A percentile compares a stretch with the other conserved stretches of the same genome.
Conservation (phyloP, 1,140 invertebrate genomes). For the Camponotus vicinus region DNA sequence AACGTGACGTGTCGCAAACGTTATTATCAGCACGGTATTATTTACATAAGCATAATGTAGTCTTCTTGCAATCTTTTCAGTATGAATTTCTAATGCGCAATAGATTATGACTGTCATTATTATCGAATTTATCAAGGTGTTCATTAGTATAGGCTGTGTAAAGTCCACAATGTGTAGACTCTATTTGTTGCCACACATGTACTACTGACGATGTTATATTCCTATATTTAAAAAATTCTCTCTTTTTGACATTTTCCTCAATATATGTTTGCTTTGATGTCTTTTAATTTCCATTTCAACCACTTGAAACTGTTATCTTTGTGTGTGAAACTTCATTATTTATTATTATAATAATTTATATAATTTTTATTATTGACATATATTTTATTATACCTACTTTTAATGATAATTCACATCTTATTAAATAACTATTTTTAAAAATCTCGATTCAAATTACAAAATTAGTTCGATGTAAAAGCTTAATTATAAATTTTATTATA, state of each 20-base stretch:
- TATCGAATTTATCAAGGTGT: background rate
- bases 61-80: background rate
- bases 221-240: background rate
- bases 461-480: background rate
- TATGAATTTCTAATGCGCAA: background rate
- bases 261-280: background rate
- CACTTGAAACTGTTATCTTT: background rate
- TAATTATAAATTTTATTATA: background rate
- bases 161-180: conserved; percentile 5
- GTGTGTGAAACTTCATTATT: background rate
- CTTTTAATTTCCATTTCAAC: background rate
- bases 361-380: background rate
- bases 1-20: background rate
- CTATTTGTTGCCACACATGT: background rate
- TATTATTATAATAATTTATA: background rate
- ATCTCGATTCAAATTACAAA: conserved; percentile 10
- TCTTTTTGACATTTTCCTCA: background rate
- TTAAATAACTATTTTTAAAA: conserved; percentile 1
- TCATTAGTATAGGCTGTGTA: background rate
- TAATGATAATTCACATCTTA: background rate
- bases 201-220: background rate
- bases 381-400: background rate
- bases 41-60: conserved; percentile 30
- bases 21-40: background rate
- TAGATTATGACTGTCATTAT: background rate